Conservation (phyloP, 2,888 invertebrate species). For the Chymomyza amoena region DNA sequence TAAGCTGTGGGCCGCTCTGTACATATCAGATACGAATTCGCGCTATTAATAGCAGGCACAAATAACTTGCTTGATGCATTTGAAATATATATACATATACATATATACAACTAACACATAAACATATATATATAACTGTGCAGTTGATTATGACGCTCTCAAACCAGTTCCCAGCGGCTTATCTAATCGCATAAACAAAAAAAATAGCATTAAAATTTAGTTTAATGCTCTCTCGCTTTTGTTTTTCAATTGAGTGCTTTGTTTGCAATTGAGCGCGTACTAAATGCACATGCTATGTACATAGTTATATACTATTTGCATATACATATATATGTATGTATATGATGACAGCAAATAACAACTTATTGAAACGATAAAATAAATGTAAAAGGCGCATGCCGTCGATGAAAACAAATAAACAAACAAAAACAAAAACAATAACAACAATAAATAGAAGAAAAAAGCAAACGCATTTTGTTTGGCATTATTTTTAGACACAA, state of each 20-base stretch:
- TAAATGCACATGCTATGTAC: neutral
- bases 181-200: neutral
- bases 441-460: neutral
- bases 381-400: slow-evolving; percentile 23
- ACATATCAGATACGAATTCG: no score
- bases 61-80: no score
- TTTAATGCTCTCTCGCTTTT: neutral
- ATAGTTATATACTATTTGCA: no score
- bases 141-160: neutral
- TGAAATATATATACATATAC: no score
- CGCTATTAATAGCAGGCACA: no score
- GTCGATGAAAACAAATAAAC: slow-evolving; percentile 31
- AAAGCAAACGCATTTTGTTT: slow-evolving; percentile 21
- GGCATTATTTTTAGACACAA: slow-evolving; percentile 39
- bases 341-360: slow-evolving; percentile 3
- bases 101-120: no score
- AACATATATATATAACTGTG: neutral
- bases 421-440: neutral
- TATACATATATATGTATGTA: neutral
- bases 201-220: neutral
- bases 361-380: slow-evolving; percentile 34
- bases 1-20: no score
- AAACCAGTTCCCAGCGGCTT: neutral
- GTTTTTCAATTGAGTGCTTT: neutral
- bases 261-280: neutral